phyloP scores from a whole-genome alignment of 2,797 vertebrate genomes.

The Sebastes steindachneri region DNA sequence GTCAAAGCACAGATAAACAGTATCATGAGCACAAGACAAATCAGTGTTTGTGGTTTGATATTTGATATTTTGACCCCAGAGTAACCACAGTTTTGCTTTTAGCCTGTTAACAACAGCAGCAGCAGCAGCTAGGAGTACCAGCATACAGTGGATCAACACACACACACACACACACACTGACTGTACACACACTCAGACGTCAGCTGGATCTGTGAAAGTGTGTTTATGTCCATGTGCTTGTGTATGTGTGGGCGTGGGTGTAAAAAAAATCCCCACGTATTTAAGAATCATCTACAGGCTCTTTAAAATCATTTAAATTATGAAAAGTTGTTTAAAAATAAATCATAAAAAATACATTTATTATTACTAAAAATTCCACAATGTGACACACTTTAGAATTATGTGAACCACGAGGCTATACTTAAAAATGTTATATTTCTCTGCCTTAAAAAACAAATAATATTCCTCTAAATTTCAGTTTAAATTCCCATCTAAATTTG shows the following conservation, averaged over 20 bases:
- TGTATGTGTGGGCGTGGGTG: not conserved
- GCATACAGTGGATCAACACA: slow-evolving; percentile 26
- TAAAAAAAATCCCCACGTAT: slow-evolving; percentile 7
- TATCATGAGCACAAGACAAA: not conserved
- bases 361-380: not conserved
- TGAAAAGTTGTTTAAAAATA: not conserved
- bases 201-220: slow-evolving; percentile 32
- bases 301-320: not conserved
- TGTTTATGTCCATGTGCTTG: slow-evolving; percentile 28
- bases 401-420: not conserved
- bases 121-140: slow-evolving; percentile 4
- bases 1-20: slow-evolving; percentile 7
- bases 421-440: not conserved
- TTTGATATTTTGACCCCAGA: slow-evolving; percentile 44
- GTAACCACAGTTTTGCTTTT: slow-evolving; percentile 6
- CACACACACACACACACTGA: slow-evolving; percentile 8
- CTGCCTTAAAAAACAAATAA: not conserved
- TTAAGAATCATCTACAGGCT: not conserved
- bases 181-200: slow-evolving; percentile 22
- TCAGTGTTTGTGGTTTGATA: slow-evolving; percentile 9
- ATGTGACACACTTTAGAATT: slow-evolving; percentile 4
- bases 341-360: not conserved
- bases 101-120: slow-evolving; percentile 7
- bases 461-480: not conserved
- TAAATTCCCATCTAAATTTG: not conserved